Evolutionary conservation across 1,140 invertebrate genomes (phyloP).

Genomic region (Oreohelix idahoensis): DNA sequence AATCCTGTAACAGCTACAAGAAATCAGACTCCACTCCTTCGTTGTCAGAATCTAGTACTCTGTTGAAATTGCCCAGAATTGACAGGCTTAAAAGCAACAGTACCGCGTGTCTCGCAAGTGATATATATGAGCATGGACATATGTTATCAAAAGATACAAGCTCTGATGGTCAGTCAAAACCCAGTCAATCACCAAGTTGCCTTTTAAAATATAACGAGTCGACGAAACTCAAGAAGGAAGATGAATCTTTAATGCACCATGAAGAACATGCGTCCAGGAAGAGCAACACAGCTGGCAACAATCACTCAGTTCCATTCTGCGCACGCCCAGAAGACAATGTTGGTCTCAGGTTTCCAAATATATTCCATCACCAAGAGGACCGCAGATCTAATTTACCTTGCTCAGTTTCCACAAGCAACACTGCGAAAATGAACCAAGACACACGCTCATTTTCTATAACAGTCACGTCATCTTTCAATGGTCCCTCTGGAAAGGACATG

Average conservation of each 20-base stretch:
- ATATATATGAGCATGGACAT: not conserved
- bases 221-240: not conserved
- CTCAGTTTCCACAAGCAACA: not conserved
- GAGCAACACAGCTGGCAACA: not conserved
- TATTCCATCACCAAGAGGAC: not conserved
- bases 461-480: not conserved
- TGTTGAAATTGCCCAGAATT: slow-evolving; percentile 12
- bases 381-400: not conserved
- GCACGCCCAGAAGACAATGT: not conserved
- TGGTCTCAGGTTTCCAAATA: not conserved
- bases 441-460: no score
- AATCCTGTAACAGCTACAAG: not conserved
- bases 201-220: not conserved
- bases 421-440: not conserved
- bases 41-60: not conserved
- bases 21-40: not conserved
- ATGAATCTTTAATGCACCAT: not conserved
- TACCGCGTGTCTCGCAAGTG: not conserved
- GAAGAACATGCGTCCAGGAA: not conserved
- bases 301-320: not conserved
- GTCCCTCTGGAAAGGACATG: not conserved
- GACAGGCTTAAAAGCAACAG: slow-evolving; percentile 24
- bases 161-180: not conserved
- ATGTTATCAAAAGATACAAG: not conserved
- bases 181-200: not conserved